Evolutionary conservation across 2,888 invertebrate species (phyloP), one percentile per base, ranked within the genome.

Genomic region (Ochropleura plecta): DNA sequence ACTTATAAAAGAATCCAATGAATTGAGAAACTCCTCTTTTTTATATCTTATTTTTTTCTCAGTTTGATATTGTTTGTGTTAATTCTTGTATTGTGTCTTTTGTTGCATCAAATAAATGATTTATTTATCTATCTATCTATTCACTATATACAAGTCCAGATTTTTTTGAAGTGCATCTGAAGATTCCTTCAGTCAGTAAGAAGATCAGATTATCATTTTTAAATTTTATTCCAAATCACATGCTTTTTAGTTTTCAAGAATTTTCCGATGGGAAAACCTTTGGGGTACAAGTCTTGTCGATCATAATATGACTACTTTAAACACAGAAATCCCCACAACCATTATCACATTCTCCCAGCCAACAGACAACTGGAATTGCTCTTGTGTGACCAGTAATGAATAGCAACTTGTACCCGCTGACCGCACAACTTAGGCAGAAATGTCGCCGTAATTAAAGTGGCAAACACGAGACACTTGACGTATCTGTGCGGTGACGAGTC

Each of bases 401-500:
- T 46, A 20, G 60, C 57, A 49, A 46, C 68, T 20, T 55, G 42
- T 60, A 14, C 53, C 57, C 18, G 12, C 10, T 59, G 49, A 76
- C 69, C 77, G 16, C 82, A 69, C 12, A 49, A 57, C 59, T 64
- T 42, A 69, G 55, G 65, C 40, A 81, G 64, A 69, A 76, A 79
- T 46, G 63, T 49, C 53, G 30, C 18, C 1, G 67, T 68, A 79
- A 83, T 79, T 74, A 81, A 30, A 30, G 68, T 10, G 57, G 40
- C 57, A 20, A 57, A 46, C n/a, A 44, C 48, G 59, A 66, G 65
- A 30, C 55, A 80, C 75, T 68, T 81, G 81, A 81, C 67, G 20
- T 67, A 74, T 81, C 75, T 68, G 63, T 70, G 81, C n/a, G 75
- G 84, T 9, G 20, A 60, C 18, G 70, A 70, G 42, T 70, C 60